Evolutionary conservation across 1,140 invertebrate species (phyloP).

Genomic region (Drosophila nikananu): DNA sequence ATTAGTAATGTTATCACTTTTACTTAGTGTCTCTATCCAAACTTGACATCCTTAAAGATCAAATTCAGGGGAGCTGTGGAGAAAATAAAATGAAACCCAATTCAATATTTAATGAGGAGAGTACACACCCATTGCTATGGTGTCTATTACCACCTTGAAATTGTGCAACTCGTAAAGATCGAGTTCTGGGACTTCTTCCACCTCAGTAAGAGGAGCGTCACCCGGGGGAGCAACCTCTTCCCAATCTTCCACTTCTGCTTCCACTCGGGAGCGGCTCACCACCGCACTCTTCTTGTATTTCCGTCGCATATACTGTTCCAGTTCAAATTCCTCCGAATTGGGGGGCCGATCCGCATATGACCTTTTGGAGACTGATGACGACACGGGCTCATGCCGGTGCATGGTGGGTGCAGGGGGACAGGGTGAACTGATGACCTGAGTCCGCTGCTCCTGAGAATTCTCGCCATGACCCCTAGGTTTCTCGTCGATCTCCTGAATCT

Average conservation of each 20-base stretch:
- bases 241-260: not conserved
- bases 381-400: not conserved
- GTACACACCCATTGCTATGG: conserved; percentile 35
- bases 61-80: conserved; percentile 15
- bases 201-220: no score
- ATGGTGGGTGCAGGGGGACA: not conserved
- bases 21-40: not conserved
- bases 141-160: conserved; percentile 39
- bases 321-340: conserved; percentile 13
- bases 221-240: not conserved
- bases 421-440: not conserved
- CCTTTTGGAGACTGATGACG: not conserved
- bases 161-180: conserved; percentile 45
- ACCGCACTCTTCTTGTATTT: conserved; percentile 36
- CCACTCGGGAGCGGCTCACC: conserved; percentile 8
- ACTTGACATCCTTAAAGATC: conserved; percentile 17
- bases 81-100: not conserved
- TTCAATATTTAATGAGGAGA: not conserved
- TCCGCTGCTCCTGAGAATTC: not conserved
- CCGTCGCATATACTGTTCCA: conserved; percentile 40
- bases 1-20: not conserved
- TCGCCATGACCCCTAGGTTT: not conserved
- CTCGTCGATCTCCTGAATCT: conserved; percentile 47
- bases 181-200: not conserved
- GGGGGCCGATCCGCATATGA: not conserved